Evolutionary conservation across 2,888 invertebrate species (phyloP).

Genomic region (Orchestes rusci): DNA sequence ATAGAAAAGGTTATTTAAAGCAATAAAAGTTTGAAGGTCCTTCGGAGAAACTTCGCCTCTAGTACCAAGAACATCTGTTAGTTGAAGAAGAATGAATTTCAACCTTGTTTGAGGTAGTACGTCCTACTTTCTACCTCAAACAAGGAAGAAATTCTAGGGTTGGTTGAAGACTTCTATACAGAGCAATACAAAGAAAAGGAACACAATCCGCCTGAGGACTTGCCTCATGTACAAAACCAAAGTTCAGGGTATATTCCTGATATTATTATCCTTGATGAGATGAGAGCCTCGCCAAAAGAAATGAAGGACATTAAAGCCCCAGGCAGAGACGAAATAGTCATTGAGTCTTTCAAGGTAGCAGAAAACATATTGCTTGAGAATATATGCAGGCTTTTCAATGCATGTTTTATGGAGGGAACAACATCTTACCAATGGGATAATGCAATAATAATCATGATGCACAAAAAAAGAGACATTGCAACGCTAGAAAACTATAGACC

Average conservation of each 20-base stretch:
- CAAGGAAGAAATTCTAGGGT: neutral
- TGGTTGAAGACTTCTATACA: slow-evolving; percentile 1
- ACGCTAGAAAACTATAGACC: neutral
- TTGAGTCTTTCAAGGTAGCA: neutral
- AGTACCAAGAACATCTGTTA: too few species aligned
- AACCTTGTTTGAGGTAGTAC: neutral
- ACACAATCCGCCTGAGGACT: neutral
- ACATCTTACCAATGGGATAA: slow-evolving; percentile 1
- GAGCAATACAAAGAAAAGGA: neutral
- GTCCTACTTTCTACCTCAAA: slow-evolving; percentile 1
- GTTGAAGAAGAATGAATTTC: too few species aligned
- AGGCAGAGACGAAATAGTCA: neutral
- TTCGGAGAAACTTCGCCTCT: too few species aligned
- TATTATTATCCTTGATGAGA: slow-evolving; percentile 1
- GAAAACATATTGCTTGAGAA: neutral
- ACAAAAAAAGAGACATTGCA: slow-evolving; percentile 2
- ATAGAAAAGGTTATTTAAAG: neutral
- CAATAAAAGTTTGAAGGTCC: neutral
- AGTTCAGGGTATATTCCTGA: slow-evolving; percentile 1
- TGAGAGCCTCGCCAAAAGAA: neutral
- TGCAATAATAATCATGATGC: neutral
- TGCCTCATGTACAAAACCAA: slow-evolving; percentile 4
- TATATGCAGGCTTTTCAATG: slow-evolving; percentile 1
- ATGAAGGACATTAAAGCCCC: neutral
- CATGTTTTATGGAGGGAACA: neutral